A percentile compares a stretch with the other conserved stretches of the same genome.
These are phyloP conservation scores for Anarhynchus alexandrinus DNA, from an alignment of 2,113 vertebrate species.

Conservation along the genomic window DNA sequence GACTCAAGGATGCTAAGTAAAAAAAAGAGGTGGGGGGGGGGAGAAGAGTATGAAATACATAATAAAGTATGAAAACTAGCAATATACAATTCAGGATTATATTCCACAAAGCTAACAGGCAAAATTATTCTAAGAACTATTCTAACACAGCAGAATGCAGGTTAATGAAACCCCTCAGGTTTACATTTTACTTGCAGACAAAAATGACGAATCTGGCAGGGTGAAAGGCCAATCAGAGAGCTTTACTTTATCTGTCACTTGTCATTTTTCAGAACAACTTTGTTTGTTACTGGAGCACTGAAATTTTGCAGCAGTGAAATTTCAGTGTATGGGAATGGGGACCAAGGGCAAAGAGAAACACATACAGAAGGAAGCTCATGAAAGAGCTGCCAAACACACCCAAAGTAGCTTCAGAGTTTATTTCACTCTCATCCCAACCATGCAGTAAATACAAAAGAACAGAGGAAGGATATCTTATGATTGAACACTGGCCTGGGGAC, in stretches of 20 bases:
- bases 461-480: conserved; percentile 36
- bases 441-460: background rate
- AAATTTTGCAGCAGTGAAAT: background rate
- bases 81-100: background rate
- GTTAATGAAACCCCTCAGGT: background rate
- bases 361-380: background rate
- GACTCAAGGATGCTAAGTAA: background rate
- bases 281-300: background rate
- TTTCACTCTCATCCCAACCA: background rate
- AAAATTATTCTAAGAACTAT: background rate
- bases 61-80: background rate
- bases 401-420: background rate
- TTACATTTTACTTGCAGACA: background rate
- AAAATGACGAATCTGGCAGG: background rate
- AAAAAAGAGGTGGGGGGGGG: rapidly evolving
- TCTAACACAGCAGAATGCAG: background rate
- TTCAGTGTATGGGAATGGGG: background rate
- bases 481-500: background rate
- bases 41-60: background rate
- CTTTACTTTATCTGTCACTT: background rate
- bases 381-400: background rate
- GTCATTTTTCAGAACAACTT: background rate
- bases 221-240: background rate
- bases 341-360: background rate
- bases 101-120: background rate